Evolutionary conservation across 2,888 invertebrate species (phyloP).

Genomic region (Mythimna albipuncta): DNA sequence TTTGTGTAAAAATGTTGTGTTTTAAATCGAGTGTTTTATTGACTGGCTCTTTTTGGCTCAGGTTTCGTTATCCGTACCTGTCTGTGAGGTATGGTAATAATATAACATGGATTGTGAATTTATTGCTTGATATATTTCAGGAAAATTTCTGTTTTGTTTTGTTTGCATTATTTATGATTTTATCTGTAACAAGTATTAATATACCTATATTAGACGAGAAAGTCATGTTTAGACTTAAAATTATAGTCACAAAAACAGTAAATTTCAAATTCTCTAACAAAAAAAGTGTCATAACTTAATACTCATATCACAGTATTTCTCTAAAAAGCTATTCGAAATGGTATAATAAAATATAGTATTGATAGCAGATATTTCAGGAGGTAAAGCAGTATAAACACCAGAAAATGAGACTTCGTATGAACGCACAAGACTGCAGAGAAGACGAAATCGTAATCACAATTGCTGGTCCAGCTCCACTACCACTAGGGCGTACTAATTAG

Average conservation of each 20-base stretch:
- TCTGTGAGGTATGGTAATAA: constrained; percentile 18
- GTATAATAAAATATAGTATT: neutral
- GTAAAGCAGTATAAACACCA: neutral
- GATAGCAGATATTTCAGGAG: neutral
- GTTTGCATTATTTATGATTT: neutral
- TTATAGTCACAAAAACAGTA: too few relatives aligned
- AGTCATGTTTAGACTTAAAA: too few relatives aligned
- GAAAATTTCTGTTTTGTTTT: neutral
- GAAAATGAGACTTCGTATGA: neutral
- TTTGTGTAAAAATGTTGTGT: constrained; percentile 67
- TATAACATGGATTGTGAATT: neutral
- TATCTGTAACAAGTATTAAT: neutral
- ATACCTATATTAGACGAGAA: too few relatives aligned
- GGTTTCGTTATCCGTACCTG: constrained; percentile 14
- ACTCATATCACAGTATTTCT: too few relatives aligned
- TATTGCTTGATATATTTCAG: neutral
- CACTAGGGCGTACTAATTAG: too few relatives aligned
- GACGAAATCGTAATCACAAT: constrained; percentile 39
- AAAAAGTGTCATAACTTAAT: too few relatives aligned
- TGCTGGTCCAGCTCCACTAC: too few relatives aligned
- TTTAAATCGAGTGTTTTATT: constrained; percentile 63
- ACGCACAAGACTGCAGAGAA: constrained; percentile 27
- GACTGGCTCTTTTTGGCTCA: constrained; percentile 48
- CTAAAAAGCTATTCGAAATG: neutral
- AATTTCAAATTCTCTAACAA: too few relatives aligned